A percentile compares a stretch with the other conserved stretches of the same genome.
Conservation (phyloP, 1,140 invertebrate species). For the Drosophila azteca region DNA sequence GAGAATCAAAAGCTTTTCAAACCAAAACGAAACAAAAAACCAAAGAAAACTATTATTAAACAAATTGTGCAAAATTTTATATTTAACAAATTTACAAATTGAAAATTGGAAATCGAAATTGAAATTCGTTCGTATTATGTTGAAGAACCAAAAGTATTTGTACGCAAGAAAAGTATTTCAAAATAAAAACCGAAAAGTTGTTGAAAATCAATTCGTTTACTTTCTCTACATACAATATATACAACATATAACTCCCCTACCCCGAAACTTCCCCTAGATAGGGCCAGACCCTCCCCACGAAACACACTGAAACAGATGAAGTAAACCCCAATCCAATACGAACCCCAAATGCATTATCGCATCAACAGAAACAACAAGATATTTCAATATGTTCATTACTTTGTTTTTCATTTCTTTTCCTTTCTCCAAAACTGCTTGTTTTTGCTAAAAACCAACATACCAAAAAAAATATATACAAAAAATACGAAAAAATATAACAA, state of each 20-base stretch:
- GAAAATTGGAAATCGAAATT: slow-evolving; percentile 36
- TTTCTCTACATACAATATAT: slow-evolving; percentile 41
- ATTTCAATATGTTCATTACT: slow-evolving; percentile 81
- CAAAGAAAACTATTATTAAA: slow-evolving; percentile 2
- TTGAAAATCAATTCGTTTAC: slow-evolving; percentile 75
- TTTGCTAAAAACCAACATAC: slow-evolving; percentile 74
- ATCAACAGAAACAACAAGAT: slow-evolving; percentile 60
- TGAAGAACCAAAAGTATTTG: slow-evolving; percentile 66
- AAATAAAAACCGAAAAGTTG: slow-evolving; percentile 74
- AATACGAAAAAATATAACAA: slow-evolving; percentile 35
- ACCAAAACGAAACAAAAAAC: slow-evolving; percentile 49
- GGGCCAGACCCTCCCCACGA: neutral
- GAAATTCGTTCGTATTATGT: slow-evolving; percentile 50
- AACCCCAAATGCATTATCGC: slow-evolving; percentile 60
- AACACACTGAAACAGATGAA: no score
- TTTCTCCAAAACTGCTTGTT: slow-evolving; percentile 81
- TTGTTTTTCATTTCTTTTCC: slow-evolving; percentile 81
- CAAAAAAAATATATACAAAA: slow-evolving; percentile 47
- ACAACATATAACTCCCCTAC: slow-evolving; percentile 1
- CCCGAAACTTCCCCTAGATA: slow-evolving; percentile 16
- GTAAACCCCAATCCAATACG: slow-evolving; percentile 13
- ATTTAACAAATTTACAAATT: slow-evolving; percentile 65
- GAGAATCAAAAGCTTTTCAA: slow-evolving; percentile 61
- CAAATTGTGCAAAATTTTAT: slow-evolving; percentile 53
- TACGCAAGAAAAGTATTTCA: slow-evolving; percentile 62